Conservation (phyloP, 2,797 vertebrate genomes). For the Phalloptychus januarius region DNA sequence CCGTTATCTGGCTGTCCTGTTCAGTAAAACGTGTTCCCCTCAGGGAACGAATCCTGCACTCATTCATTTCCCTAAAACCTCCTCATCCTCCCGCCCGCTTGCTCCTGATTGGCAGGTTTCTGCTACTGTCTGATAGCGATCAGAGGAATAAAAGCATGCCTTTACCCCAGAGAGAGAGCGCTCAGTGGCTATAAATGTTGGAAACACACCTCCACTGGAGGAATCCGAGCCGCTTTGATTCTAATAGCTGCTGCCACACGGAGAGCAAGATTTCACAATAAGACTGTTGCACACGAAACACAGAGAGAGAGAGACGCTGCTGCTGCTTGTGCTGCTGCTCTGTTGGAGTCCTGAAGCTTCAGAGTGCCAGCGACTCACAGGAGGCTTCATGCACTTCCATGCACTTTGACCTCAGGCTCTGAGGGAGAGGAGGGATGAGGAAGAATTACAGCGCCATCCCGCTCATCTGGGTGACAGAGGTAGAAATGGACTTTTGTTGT, state of each 20-base stretch:
- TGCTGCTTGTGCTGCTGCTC: slow-evolving; percentile 38
- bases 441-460: slow-evolving; percentile 73
- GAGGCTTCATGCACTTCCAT: slow-evolving; percentile 50
- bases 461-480: slow-evolving; percentile 79
- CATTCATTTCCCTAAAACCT: slow-evolving; percentile 34
- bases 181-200: slow-evolving; percentile 7
- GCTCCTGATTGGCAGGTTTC: slow-evolving; percentile 50
- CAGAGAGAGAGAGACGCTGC: slow-evolving; percentile 2
- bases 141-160: slow-evolving; percentile 51
- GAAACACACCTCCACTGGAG: slow-evolving; percentile 19
- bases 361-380: slow-evolving; percentile 29
- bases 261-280: slow-evolving; percentile 67
- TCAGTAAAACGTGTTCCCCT: slow-evolving; percentile 37
- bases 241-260: slow-evolving; percentile 48
- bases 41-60: slow-evolving; percentile 41
- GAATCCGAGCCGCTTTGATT: slow-evolving; percentile 23
- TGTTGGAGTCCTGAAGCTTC: slow-evolving; percentile 38
- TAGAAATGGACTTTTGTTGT: slow-evolving; percentile 42
- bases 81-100: slow-evolving; percentile 37
- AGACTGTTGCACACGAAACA: slow-evolving; percentile 33
- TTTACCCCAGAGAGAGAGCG: slow-evolving; percentile 20
- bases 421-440: slow-evolving; percentile 75
- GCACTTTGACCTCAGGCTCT: slow-evolving; percentile 63
- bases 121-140: slow-evolving; percentile 57
- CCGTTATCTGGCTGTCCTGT: slow-evolving; percentile 52